These are phyloP conservation scores for Cyprinodon diabolis DNA, from an alignment of 2,797 vertebrate species.

Conservation along the genomic window DNA sequence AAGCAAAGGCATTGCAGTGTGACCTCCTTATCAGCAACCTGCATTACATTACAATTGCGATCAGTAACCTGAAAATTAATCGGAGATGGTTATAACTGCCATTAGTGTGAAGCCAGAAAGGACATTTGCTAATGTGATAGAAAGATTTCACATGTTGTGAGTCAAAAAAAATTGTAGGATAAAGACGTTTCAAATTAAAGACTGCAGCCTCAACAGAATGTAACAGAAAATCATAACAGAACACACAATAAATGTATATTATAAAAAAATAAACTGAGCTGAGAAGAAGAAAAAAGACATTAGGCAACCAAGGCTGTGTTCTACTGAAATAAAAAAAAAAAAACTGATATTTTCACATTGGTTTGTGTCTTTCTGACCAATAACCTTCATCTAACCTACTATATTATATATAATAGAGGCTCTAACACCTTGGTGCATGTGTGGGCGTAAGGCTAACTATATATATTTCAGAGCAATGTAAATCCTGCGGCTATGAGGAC, in stretches of 20 bases:
- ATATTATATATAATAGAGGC: background rate
- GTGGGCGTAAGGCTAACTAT: background rate
- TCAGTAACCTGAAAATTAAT: conserved; percentile 1
- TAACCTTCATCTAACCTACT: background rate
- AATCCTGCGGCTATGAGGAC: background rate
- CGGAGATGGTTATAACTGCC: background rate
- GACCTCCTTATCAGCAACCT: background rate
- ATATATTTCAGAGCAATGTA: background rate
- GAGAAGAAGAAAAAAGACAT: background rate
- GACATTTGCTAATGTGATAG: background rate
- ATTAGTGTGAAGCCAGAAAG: background rate
- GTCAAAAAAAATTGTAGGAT: background rate
- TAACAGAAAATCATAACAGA: background rate
- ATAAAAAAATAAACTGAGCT: background rate
- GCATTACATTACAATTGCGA: background rate
- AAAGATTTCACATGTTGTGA: background rate
- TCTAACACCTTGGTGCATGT: background rate
- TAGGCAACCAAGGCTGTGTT: background rate
- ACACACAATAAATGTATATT: background rate
- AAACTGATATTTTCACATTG: background rate
- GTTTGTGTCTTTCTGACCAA: background rate
- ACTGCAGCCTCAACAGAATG: background rate
- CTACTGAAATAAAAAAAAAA: background rate
- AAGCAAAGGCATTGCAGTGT: conserved; percentile 3
- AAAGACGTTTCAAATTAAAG: background rate